Evolutionary conservation across 2,888 invertebrate species (phyloP).

Genomic region (Drosophila austrosaltans): DNA sequence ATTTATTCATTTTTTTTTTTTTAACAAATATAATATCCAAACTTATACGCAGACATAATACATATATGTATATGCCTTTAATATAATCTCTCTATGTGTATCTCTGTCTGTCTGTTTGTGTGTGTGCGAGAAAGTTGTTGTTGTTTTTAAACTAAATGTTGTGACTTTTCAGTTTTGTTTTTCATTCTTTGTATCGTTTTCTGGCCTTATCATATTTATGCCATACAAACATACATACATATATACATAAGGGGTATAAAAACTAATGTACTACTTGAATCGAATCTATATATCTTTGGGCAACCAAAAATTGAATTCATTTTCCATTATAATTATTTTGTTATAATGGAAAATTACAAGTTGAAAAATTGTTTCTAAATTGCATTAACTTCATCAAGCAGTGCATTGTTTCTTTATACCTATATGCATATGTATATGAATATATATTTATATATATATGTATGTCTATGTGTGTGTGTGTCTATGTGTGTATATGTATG

Average conservation of each 20-base stretch:
- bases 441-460: too few relatives aligned
- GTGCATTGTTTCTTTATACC: not conserved
- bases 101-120: conserved; percentile 16
- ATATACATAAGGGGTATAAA: not conserved
- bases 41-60: conserved; percentile 70
- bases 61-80: conserved; percentile 65
- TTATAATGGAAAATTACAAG: too few relatives aligned
- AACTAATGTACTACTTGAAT: not conserved
- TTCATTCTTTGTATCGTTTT: conserved; percentile 28
- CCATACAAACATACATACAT: not conserved
- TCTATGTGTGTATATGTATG: not conserved
- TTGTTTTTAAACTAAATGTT: conserved; percentile 48
- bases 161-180: conserved; percentile 32
- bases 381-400: not conserved
- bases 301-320: too few relatives aligned
- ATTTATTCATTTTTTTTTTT: conserved; percentile 56
- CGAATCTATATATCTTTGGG: too few relatives aligned
- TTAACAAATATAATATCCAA: conserved; percentile 48
- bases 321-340: too few relatives aligned
- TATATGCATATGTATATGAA: too few relatives aligned
- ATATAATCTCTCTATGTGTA: conserved; percentile 48
- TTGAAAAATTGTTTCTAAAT: too few relatives aligned
- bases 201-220: conserved; percentile 37
- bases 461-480: not conserved
- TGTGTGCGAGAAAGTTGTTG: conserved; percentile 20